Evolutionary conservation across 2,888 invertebrate species (phyloP).

Genomic region (Philhelius pedissequus): DNA sequence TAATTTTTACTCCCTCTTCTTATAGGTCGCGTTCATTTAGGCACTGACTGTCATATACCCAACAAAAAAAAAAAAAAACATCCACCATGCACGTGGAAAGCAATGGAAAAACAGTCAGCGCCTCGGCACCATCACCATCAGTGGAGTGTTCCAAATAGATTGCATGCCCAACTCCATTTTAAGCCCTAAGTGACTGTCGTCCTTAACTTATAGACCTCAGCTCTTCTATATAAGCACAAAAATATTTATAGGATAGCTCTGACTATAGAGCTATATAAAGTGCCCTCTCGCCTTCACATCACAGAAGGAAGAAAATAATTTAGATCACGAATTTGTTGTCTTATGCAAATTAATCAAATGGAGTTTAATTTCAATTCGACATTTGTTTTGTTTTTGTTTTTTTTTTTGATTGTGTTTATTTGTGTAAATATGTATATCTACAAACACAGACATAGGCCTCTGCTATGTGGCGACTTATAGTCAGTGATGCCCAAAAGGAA

Average conservation of each 20-base stretch:
- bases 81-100: neutral
- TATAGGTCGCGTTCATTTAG: conserved; percentile 30
- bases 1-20: conserved; percentile 17
- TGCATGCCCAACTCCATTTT: conserved; percentile 66
- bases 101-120: no score
- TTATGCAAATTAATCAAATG: conserved; percentile 79
- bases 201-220: conserved; percentile 37
- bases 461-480: neutral
- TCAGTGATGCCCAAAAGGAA: conserved; percentile 40
- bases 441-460: neutral
- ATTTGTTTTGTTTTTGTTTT: conserved; percentile 42
- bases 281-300: conserved; percentile 17
- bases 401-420: conserved; percentile 16
- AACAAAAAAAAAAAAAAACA: no score
- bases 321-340: conserved; percentile 79
- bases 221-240: neutral
- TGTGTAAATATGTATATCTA: neutral
- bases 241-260: no score
- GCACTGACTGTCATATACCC: neutral
- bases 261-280: no score
- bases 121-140: neutral
- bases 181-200: conserved; percentile 72
- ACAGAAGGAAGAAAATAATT: conserved; percentile 75
- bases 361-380: conserved; percentile 70
- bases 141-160: neutral